phyloP scores from a whole-genome alignment of 1,140 invertebrate species.

The Glossosoma conforme region DNA sequence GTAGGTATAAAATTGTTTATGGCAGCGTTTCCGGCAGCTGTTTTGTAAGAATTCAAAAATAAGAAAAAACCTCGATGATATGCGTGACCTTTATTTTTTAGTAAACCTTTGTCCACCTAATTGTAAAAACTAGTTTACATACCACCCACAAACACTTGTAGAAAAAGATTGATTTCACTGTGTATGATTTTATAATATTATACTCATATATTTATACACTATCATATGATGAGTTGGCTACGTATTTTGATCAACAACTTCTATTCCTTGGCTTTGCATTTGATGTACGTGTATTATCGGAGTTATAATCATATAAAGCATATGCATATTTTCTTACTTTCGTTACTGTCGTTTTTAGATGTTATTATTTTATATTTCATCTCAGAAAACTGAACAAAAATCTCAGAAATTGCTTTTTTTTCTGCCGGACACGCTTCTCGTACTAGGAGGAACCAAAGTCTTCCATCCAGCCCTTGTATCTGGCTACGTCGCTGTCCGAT shows the following conservation, averaged over 20 bases:
- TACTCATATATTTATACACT: not conserved
- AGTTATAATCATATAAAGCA: not conserved
- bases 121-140: not conserved
- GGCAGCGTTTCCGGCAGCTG: slow-evolving; percentile 16
- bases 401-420: slow-evolving; percentile 24
- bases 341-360: too few relatives aligned
- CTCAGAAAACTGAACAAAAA: slow-evolving; percentile 21
- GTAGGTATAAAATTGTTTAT: too few relatives aligned
- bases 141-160: not conserved
- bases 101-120: not conserved
- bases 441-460: slow-evolving; percentile 81
- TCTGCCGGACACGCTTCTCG: slow-evolving; percentile 30
- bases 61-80: not conserved
- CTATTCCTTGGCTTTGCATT: not conserved
- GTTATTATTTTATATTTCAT: slow-evolving; percentile 4
- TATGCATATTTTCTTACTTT: slow-evolving; percentile 5
- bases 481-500: slow-evolving; percentile 83
- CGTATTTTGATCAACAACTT: not conserved
- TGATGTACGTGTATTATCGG: not conserved
- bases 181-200: not conserved
- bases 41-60: not conserved
- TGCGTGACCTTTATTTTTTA: not conserved
- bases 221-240: not conserved
- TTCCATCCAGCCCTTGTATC: slow-evolving; percentile 96
- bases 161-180: not conserved